Evolutionary conservation across 2,888 invertebrate genomes (phyloP).

Genomic region (Agrotis clavis): DNA sequence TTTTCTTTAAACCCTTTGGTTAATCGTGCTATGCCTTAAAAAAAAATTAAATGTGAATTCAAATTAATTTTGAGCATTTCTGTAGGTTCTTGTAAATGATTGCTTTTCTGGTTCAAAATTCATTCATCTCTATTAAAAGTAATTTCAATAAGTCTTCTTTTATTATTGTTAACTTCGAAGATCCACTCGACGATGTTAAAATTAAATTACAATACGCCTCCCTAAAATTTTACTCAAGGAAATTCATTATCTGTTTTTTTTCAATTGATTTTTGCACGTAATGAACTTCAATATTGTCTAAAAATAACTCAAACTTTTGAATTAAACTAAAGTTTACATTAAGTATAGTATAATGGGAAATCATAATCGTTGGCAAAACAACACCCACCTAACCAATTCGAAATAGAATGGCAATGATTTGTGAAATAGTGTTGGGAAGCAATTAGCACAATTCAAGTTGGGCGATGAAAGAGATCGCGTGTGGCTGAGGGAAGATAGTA

Average conservation of each 20-base stretch:
- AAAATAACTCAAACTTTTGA: not conserved
- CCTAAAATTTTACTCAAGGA: slow-evolving; percentile 27
- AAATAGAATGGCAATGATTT: slow-evolving; percentile 68
- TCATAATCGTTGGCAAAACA: slow-evolving; percentile 26
- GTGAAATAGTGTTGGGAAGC: slow-evolving; percentile 76
- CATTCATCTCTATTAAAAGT: slow-evolving; percentile 27
- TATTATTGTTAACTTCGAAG: slow-evolving; percentile 49
- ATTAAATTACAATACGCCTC: slow-evolving; percentile 37
- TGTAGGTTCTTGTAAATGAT: slow-evolving; percentile 19
- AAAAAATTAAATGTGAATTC: slow-evolving; percentile 6
- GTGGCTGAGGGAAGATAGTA: slow-evolving; percentile 85
- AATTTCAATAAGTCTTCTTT: slow-evolving; percentile 39
- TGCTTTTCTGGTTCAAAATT: slow-evolving; percentile 32
- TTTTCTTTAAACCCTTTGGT: not conserved
- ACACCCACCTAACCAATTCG: slow-evolving; percentile 20
- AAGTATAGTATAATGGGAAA: not conserved
- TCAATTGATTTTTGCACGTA: slow-evolving; percentile 21
- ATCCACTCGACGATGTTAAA: slow-evolving; percentile 35
- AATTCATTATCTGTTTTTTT: slow-evolving; percentile 30
- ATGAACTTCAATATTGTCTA: slow-evolving; percentile 22
- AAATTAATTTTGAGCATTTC: slow-evolving; percentile 3
- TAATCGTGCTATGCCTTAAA: not conserved
- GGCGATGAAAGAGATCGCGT: slow-evolving; percentile 88
- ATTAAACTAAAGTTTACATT: not conserved
- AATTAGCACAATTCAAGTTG: slow-evolving; percentile 86